Percentiles rank a stretch among this genome's conserved stretches.
phyloP scores from a whole-genome alignment of 1,140 invertebrate genomes.

The Drosophila oshimai region DNA sequence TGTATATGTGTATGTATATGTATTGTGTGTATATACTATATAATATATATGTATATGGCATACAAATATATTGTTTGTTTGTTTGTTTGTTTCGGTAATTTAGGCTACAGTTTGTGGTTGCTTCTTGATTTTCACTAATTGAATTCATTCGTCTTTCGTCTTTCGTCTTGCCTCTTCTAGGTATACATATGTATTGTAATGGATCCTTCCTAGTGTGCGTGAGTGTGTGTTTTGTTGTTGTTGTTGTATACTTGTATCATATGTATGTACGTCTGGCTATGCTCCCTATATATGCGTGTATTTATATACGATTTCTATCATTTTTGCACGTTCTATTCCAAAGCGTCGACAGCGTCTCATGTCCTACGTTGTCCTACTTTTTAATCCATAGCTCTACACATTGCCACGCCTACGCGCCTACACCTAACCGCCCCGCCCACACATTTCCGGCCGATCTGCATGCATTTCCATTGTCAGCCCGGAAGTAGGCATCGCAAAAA shows the following conservation, averaged over 20 bases:
- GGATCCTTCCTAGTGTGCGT: conserved; percentile 28
- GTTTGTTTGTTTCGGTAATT: conserved; percentile 37
- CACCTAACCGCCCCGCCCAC: background rate
- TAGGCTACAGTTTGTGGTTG: conserved; percentile 52
- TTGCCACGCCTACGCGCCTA: conserved; percentile 45
- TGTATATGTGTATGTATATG: conserved; percentile 3
- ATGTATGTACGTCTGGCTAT: conserved; percentile 53
- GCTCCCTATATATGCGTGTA: conserved; percentile 59
- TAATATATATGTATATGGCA: conserved; percentile 39
- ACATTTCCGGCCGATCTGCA: background rate
- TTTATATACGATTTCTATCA: conserved; percentile 39
- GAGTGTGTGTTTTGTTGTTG: conserved; percentile 16
- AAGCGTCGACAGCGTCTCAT: conserved; percentile 4
- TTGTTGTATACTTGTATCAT: conserved; percentile 21
- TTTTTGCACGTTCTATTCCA: conserved; percentile 30
- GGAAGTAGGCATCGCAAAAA: background rate
- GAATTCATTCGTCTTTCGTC: conserved; percentile 44
- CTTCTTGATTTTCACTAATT: conserved; percentile 59
- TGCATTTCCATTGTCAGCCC: background rate
- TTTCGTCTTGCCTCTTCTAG: conserved; percentile 36
- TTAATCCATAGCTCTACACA: conserved; percentile 18
- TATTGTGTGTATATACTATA: conserved; percentile 8
- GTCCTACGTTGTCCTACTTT: conserved; percentile 16
- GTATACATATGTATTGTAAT: conserved; percentile 51
- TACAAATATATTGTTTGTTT: conserved; percentile 61